Percentiles rank a stretch among this genome's conserved stretches.
Conservation (phyloP, 1,140 invertebrate genomes). For the Neuroterus valhalla region DNA sequence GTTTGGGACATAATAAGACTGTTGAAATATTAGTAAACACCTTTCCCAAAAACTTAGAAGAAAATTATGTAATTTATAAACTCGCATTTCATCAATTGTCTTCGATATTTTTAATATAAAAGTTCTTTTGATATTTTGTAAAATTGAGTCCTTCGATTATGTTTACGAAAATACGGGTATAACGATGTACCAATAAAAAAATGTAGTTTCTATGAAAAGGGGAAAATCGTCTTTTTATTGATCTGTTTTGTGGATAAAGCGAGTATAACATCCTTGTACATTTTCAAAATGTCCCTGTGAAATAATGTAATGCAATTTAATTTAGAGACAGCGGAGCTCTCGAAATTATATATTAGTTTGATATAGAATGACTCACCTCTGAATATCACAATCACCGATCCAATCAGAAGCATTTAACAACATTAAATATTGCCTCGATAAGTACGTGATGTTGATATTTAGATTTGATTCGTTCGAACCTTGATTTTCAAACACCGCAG, state of each 20-base stretch:
- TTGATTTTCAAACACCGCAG: neutral
- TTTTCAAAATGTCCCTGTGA: constrained; percentile 26
- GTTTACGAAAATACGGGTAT: constrained; percentile 10
- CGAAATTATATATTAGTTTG: neutral
- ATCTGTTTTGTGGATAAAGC: constrained; percentile 33
- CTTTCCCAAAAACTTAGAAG: neutral
- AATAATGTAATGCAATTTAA: too few relatives aligned
- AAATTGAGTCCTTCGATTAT: neutral
- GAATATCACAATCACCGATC: constrained; percentile 56
- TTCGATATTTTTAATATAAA: constrained; percentile 4
- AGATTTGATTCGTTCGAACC: neutral
- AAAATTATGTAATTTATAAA: neutral
- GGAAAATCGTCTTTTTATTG: neutral
- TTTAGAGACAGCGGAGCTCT: too few relatives aligned
- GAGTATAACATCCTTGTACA: constrained; percentile 19
- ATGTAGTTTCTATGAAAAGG: constrained; percentile 38
- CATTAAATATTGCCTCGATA: constrained; percentile 72
- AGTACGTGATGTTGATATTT: constrained; percentile 75
- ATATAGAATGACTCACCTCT: constrained; percentile 43
- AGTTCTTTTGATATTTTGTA: neutral
- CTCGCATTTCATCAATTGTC: neutral
- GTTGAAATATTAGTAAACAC: constrained; percentile 4
- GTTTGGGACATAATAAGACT: neutral
- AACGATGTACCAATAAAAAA: constrained; percentile 36
- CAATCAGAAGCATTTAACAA: constrained; percentile 64